Evolutionary conservation across 2,797 vertebrate genomes (phyloP).

Genomic region (Lacerta bilineata): DNA sequence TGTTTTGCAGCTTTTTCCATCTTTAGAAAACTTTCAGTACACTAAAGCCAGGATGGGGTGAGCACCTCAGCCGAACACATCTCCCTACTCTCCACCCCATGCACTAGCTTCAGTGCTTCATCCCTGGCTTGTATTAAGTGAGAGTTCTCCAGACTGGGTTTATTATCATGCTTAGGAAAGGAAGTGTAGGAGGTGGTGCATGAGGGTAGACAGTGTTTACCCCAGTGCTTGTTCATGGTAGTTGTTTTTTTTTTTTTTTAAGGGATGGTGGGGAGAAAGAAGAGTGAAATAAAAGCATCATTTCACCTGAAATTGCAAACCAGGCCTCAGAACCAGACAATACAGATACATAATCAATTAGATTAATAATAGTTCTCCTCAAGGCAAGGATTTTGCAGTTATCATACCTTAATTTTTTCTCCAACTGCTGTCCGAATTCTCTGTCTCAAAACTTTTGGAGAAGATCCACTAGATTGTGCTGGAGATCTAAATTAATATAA

Average conservation of each 20-base stretch:
- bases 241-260: background rate
- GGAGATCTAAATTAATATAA: constrained; percentile 81
- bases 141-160: background rate
- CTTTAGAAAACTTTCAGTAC: background rate
- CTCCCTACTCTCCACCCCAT: background rate
- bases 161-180: no score
- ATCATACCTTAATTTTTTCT: constrained; percentile 87
- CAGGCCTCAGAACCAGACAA: background rate
- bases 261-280: background rate
- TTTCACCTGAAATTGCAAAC: background rate
- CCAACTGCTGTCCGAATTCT: constrained; percentile 80
- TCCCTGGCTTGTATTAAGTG: no score
- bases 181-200: no score
- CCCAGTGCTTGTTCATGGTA: no score
- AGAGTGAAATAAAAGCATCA: background rate
- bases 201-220: no score
- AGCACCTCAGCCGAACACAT: background rate
- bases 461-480: constrained; percentile 80
- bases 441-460: constrained; percentile 86
- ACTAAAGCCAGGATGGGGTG: background rate
- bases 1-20: background rate
- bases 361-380: background rate
- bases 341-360: background rate
- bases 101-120: background rate
- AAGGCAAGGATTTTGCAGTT: background rate